Base-by-base conservation (phyloP, 2,797 vertebrate species). In the Poeciliopsis infans region DNA sequence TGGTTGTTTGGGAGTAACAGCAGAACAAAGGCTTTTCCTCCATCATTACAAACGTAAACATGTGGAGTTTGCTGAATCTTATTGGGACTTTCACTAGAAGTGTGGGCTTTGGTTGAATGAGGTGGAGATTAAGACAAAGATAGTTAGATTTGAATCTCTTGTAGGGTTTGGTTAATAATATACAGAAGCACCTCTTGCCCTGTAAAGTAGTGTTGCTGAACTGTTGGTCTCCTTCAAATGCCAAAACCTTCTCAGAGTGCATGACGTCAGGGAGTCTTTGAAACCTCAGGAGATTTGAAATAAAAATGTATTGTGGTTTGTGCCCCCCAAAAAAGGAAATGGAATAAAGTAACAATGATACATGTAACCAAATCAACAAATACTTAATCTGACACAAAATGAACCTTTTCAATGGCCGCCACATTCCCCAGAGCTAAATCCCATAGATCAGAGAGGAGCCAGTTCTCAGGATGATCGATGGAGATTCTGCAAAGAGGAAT, bases 311-410 rank as follows among this genome's bases (percentile, higher is more conserved):
- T 12, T 8, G 33, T 36, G 5, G 31, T 36, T 39, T 39, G 36
- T 41, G 64, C 5, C 57, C 31, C 31, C 31, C 31, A 61, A 61
- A 61, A 61, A 33, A 41, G 23, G 28, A 46, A 70, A 28, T 45
- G 41, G 43, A 28, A 18, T 7, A 16, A 64, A 7, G 59, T 16
- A 7, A 33, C 18, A 61, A 61, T 36, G 31, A 7, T 70, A 46
- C 68, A 16, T 45, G 25, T 45, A 43, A 28, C 41, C 25, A 70
- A 28, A 46, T 70, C 25, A 28, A 70, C 25, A 46, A 23, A 16
- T 70, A 25, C 43, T 70, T 28, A 28, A n/a, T 45, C 41, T 46
- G 68, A 46, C 68, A 46, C 68, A 70, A 15, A 70, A 70, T 70
- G 13, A 15, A 45, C 41, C 41, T 28, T 28, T 45, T 41, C 36